A percentile compares a stretch with the other conserved stretches of the same genome.
These are phyloP conservation scores for Morinoia aosen DNA, from an alignment of 2,888 invertebrate genomes.

Conservation along the genomic window DNA sequence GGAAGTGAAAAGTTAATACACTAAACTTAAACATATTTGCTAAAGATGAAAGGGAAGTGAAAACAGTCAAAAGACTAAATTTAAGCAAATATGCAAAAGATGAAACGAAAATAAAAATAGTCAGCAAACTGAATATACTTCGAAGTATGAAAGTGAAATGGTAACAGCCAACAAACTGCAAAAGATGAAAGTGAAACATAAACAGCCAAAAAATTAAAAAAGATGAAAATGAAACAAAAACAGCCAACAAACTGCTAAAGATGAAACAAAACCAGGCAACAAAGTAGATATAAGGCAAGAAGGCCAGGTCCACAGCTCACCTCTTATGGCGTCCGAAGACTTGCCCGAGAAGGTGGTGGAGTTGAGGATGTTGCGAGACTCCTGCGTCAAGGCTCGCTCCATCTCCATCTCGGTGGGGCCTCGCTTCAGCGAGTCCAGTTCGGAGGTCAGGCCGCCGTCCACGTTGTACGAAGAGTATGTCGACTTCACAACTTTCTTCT, in stretches of 20 bases:
- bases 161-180: too few species aligned
- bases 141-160: too few species aligned
- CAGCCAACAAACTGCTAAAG: too few species aligned
- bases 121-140: too few species aligned
- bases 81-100: neutral
- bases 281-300: neutral
- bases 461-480: slow-evolving; percentile 64
- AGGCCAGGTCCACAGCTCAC: slow-evolving; percentile 1
- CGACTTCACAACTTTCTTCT: slow-evolving; percentile 68
- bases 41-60: neutral
- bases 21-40: too few species aligned
- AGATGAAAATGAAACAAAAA: too few species aligned
- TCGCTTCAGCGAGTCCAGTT: slow-evolving; percentile 56
- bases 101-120: too few species aligned
- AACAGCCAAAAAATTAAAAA: too few species aligned
- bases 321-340: slow-evolving; percentile 58
- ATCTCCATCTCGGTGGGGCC: slow-evolving; percentile 39
- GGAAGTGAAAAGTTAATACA: too few species aligned
- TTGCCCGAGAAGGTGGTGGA: slow-evolving; percentile 6
- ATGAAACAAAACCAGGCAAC: neutral
- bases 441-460: slow-evolving; percentile 48
- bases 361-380: slow-evolving; percentile 46
- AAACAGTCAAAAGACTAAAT: neutral
- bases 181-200: too few species aligned
- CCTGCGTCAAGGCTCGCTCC: slow-evolving; percentile 49